Conservation (phyloP, 2,113 vertebrate species). For the Nibea coibor region DNA sequence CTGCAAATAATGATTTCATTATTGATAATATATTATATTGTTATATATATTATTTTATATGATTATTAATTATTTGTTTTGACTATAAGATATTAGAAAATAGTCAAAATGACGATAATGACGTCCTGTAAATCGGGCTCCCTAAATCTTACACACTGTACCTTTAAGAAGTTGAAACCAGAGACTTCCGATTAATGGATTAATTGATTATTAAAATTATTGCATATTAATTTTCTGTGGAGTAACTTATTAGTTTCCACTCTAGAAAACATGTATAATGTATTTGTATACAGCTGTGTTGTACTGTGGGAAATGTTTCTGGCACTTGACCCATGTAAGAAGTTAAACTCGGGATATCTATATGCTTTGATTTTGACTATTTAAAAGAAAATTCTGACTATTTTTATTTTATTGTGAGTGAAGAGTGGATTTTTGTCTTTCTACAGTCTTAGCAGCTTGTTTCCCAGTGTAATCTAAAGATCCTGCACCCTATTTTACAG, state of each 20-base stretch:
- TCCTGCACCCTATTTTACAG: background rate
- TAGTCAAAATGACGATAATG: no score
- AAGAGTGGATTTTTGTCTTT: no score
- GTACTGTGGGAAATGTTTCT: background rate
- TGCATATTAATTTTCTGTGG: background rate
- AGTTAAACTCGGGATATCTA: background rate
- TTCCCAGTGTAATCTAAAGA: background rate
- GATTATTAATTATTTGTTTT: no score
- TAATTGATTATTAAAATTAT: background rate
- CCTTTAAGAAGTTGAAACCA: no score
- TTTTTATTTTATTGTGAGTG: no score
- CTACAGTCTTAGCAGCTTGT: background rate
- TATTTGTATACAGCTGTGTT: background rate
- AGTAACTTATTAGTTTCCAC: background rate
- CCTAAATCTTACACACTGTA: no score
- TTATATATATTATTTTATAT: no score
- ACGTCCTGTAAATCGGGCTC: no score
- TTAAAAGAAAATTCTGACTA: background rate
- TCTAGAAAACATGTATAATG: background rate
- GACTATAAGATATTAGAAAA: no score
- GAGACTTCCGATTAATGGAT: no score
- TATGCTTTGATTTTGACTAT: background rate
- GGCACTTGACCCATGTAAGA: background rate
- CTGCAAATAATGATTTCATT: no score
- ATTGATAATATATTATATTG: no score